Conservation (phyloP, 1,140 invertebrate genomes). For the Pseudomyrmex flavicornis region DNA sequence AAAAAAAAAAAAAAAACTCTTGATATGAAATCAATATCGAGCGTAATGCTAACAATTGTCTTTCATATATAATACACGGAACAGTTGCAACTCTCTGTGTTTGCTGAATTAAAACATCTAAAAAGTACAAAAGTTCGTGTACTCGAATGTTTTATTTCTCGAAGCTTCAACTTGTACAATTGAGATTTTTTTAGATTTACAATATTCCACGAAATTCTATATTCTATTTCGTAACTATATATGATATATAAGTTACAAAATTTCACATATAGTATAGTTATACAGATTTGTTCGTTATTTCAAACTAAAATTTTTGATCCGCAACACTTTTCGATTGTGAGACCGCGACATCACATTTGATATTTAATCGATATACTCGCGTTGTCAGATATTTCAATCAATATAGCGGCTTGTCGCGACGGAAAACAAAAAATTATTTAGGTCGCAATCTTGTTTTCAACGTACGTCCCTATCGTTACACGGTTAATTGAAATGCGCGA, state of each 20-base stretch:
- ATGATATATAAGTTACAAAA: no score
- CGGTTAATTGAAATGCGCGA: slow-evolving; percentile 52
- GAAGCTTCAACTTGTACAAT: not conserved
- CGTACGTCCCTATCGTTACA: slow-evolving; percentile 28
- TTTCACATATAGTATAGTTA: no score
- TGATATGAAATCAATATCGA: not conserved
- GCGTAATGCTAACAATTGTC: not conserved
- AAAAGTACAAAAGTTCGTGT: no score
- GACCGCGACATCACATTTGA: not conserved
- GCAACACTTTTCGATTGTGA: not conserved
- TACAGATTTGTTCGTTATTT: no score
- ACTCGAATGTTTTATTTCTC: not conserved
- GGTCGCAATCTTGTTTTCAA: slow-evolving; percentile 53
- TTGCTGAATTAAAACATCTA: not conserved
- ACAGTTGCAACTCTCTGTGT: not conserved
- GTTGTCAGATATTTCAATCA: slow-evolving; percentile 1
- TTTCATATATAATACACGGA: not conserved
- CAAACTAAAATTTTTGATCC: no score
- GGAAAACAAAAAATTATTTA: slow-evolving; percentile 17
- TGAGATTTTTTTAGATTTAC: not conserved
- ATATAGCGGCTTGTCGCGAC: not conserved
- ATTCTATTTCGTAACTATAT: no score
- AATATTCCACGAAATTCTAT: not conserved
- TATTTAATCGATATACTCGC: not conserved
- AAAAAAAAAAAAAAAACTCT: not conserved